Base-by-base conservation (phyloP, 2,113 vertebrate species). In the Sisor rabdophorus region DNA sequence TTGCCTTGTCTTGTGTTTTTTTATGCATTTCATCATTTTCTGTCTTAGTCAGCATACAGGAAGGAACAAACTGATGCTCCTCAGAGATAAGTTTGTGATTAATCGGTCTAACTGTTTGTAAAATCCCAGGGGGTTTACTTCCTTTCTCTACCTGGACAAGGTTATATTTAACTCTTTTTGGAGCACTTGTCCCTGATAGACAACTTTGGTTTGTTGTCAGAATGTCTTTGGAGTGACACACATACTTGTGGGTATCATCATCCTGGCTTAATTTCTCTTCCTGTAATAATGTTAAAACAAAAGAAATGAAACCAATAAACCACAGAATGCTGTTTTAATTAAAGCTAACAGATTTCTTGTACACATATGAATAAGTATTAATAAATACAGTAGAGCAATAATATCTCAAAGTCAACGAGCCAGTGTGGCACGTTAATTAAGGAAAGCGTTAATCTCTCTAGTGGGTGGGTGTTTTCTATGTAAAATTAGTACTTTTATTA, bases 1-100 rank as follows among this genome's bases (percentile, higher is more conserved):
- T 92, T 77, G 79, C 92, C 0, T 22, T 81, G 0, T 95, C 89
- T 15, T 44, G 77, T 2, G 69, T 80, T 72, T 77, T 84, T 19
- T 71, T 78, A 75, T 60, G 79, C 22, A 61, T 72, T 44, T 4
- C 30, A 15, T 1, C 50, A 19, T 44, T 64, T 19, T 59, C 73
- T 74, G 61, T 68, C 32, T 74, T 48, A 56, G 54, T 77, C 36
- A 58, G n/a, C 68, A 70, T 17, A 15, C 3, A 50, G 81, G 47
- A 75, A 40, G 76, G 80, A 10, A 77, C 69, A 77, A 71, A 64
- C 20, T 28, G 80, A 79, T 74, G 24, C 6, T 64, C 28, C 3
- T 59, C 20, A 2, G 20, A 30, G 22, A 65, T 56, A 7, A 19
- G 52, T 63, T 73, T 72, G 24, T 16, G 30, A 0, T 19, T 54